Evolutionary conservation across 2,888 invertebrate species (phyloP), one percentile per base, ranked within the genome.

Genomic region (Ctena decussata): DNA sequence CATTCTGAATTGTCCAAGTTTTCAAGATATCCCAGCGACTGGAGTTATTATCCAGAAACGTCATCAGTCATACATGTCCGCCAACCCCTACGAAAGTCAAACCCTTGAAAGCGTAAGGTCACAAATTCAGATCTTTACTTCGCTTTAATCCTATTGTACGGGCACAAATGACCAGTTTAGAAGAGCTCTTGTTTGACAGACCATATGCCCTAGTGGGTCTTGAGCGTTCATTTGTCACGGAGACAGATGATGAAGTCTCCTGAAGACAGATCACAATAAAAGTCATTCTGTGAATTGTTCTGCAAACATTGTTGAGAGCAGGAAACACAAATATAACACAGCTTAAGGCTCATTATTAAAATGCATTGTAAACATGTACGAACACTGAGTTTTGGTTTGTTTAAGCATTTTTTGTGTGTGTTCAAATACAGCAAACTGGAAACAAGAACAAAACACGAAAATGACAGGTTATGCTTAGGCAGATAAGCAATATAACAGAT

Each of bases 141-240:
- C 70, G 41, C 80, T 70, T 73, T 80, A 82, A 83, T 83, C 70
- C 32, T 76, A 46, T 78, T 87, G 80, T 82, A 83, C 82, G 80
- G 39, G 44, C 73, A 79, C 84, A 82, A 88, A 80, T 88, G 88
- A 82, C 88, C 88, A 85, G 72, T 75, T 75, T 73, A 76, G 75
- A 79, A 57, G 69, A 73, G 27, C 65, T 76, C 85, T 85, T 79
- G 76, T 83, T 76, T 69, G 73, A 44, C 82, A 44, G 75, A 84
- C 83, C 88, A 88, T 88, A 88, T 88, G 88, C 82, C 85, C 41
- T 53, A 77, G 80, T 81, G 81, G 82, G 80, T 78, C 81, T 83
- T 71, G 65, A 65, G 74, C 32, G 35, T 60, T 84, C 84, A 80
- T 79, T 80, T 80, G 79, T 84, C 80, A 80, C 6, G 27, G 30